These are phyloP conservation scores for Machimus rusticus DNA, from an alignment of 2,888 invertebrate species.

Conservation along the genomic window DNA sequence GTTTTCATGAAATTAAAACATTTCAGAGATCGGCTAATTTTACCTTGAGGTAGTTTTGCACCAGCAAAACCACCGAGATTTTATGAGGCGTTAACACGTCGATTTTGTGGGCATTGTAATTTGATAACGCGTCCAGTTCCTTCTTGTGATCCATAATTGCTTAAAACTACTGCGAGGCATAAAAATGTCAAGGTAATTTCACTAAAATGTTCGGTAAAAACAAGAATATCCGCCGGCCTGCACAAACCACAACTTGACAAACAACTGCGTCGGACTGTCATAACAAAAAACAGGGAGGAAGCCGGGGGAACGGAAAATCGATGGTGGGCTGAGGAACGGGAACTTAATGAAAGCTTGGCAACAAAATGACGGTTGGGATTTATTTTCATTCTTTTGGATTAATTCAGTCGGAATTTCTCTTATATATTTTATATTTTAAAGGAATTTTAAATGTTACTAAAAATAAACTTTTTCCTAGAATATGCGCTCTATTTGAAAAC, in stretches of 20 bases:
- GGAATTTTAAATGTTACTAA: no score
- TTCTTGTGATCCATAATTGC: constrained; percentile 56
- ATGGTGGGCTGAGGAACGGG: not conserved
- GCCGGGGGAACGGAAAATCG: not conserved
- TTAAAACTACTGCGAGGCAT: not conserved
- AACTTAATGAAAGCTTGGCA: not conserved
- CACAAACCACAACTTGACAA: not conserved
- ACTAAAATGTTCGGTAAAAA: not conserved
- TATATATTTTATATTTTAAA: no score
- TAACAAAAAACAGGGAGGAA: not conserved
- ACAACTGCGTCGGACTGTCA: not conserved
- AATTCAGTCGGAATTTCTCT: no score
- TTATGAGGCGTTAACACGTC: constrained; percentile 77
- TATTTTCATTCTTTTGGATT: not conserved
- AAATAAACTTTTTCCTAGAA: no score
- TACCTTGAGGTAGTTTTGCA: constrained; percentile 76
- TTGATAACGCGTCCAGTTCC: constrained; percentile 57
- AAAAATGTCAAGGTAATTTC: not conserved
- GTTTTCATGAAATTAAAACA: constrained; percentile 51
- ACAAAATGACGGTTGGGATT: not conserved
- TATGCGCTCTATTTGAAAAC: no score
- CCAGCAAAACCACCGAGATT: constrained; percentile 78
- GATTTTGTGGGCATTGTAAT: constrained; percentile 58
- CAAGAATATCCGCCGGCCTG: not conserved
- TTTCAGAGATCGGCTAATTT: constrained; percentile 49